Percentiles rank a stretch among this genome's conserved stretches.
phyloP scores from a whole-genome alignment of 2,113 vertebrate genomes.

The Oxyruncus cristatus region DNA sequence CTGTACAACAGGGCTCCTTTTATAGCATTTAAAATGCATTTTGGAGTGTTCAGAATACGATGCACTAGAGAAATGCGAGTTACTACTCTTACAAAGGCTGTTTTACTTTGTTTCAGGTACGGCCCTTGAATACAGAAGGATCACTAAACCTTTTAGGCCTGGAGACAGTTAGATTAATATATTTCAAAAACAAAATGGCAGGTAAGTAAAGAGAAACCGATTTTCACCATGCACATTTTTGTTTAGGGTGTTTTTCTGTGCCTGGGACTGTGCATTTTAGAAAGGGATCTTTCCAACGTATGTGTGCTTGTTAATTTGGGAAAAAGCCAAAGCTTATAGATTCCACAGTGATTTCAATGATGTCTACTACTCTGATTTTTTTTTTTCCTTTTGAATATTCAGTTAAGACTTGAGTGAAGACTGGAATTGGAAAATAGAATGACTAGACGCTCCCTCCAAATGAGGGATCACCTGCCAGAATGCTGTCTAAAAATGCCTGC shows the following conservation, averaged over 20 bases:
- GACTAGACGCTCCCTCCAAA: neutral
- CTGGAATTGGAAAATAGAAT: neutral
- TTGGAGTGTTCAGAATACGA: neutral
- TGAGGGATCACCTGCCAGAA: neutral
- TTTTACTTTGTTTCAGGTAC: constrained; percentile 80
- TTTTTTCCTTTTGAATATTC: neutral
- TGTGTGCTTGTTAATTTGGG: neutral
- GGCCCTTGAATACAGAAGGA: constrained; percentile 93
- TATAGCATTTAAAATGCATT: neutral
- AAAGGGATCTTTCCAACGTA: neutral
- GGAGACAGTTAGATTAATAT: constrained; percentile 94
- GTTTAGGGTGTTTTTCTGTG: neutral
- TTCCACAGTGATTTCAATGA: neutral
- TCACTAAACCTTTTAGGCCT: constrained; percentile 93
- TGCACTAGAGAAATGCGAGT: neutral
- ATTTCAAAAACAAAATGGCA: constrained; percentile 98
- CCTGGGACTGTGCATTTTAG: neutral
- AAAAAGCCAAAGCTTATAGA: neutral
- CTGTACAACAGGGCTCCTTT: neutral
- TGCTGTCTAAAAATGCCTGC: neutral
- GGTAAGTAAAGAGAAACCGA: constrained; percentile 75
- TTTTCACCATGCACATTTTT: neutral
- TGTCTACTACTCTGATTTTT: neutral
- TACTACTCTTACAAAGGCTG: neutral
- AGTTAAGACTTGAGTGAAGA: neutral